A percentile compares a stretch with the other conserved stretches of the same genome.
Evolutionary conservation across 2,113 vertebrate species (phyloP).

Genomic region (Rhizomys pruinosus): DNA sequence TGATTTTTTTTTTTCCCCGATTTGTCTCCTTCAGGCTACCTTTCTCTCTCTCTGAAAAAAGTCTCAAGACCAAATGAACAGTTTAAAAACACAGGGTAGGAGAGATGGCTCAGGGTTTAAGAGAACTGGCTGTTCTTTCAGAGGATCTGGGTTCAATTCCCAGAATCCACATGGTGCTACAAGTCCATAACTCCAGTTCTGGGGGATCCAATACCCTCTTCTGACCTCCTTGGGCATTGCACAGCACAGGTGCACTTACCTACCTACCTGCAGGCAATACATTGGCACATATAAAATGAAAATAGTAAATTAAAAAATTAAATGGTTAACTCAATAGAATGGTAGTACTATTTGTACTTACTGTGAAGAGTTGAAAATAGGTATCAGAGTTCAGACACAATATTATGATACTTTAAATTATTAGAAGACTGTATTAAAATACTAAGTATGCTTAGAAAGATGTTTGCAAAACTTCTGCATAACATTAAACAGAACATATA

Average conservation of each 20-base stretch:
- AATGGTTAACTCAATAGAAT: not conserved
- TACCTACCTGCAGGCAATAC: too few species aligned
- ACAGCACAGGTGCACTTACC: too few species aligned
- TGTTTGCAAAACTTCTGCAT: not conserved
- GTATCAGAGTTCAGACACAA: not conserved
- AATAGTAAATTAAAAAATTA: too few species aligned
- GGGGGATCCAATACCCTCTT: too few species aligned
- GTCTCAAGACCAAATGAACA: not conserved
- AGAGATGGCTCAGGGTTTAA: too few species aligned
- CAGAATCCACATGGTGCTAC: too few species aligned
- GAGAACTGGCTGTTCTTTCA: too few species aligned
- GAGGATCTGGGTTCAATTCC: too few species aligned
- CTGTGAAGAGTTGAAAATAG: not conserved
- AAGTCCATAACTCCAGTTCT: too few species aligned
- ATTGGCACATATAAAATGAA: too few species aligned
- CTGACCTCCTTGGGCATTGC: too few species aligned
- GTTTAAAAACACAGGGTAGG: too few species aligned
- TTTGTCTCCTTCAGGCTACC: not conserved
- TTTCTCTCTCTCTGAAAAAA: constrained; percentile 31
- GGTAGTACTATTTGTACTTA: not conserved
- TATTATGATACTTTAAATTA: not conserved
- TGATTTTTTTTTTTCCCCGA: not conserved
- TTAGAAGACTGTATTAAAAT: not conserved
- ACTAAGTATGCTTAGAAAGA: not conserved
- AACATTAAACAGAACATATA: not conserved